A percentile compares a stretch with the other conserved stretches of the same genome.
Evolutionary conservation across 2,797 vertebrate genomes (phyloP).

Genomic region (Hybognathus amarus): DNA sequence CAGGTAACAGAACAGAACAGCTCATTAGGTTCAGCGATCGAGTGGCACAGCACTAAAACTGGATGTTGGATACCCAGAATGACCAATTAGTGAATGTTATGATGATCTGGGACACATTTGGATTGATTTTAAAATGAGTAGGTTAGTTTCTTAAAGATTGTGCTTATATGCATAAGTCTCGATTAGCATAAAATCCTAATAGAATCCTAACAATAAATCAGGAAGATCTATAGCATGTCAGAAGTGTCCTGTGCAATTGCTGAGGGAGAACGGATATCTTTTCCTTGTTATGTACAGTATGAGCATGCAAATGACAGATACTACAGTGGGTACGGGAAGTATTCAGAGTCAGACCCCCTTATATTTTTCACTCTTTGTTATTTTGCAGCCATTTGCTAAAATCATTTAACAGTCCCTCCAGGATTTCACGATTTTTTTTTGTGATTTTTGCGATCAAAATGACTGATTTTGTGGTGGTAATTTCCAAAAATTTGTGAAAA

Average conservation of each 20-base stretch:
- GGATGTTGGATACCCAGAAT: conserved; percentile 2
- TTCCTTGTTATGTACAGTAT: background rate
- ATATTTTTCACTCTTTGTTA: too few relatives aligned
- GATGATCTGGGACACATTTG: conserved; percentile 1
- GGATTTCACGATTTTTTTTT: too few relatives aligned
- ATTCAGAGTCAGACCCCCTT: too few relatives aligned
- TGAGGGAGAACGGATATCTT: background rate
- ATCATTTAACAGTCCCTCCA: too few relatives aligned
- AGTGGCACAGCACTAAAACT: background rate
- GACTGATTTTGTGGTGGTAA: too few relatives aligned
- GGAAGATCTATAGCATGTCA: conserved; percentile 1
- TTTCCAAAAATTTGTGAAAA: too few relatives aligned
- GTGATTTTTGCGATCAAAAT: too few relatives aligned
- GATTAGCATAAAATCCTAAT: background rate
- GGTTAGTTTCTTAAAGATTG: background rate
- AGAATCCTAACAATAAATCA: background rate
- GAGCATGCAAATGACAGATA: background rate
- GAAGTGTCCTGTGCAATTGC: background rate
- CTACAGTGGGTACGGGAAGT: too few relatives aligned
- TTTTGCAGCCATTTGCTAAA: too few relatives aligned
- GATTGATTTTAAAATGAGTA: background rate
- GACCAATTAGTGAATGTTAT: conserved; percentile 16
- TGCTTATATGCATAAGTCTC: background rate
- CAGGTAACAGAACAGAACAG: conserved; percentile 19
- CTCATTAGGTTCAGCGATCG: background rate